phyloP scores from a whole-genome alignment of 2,888 invertebrate species.

The Hirudinaria manillensis region DNA sequence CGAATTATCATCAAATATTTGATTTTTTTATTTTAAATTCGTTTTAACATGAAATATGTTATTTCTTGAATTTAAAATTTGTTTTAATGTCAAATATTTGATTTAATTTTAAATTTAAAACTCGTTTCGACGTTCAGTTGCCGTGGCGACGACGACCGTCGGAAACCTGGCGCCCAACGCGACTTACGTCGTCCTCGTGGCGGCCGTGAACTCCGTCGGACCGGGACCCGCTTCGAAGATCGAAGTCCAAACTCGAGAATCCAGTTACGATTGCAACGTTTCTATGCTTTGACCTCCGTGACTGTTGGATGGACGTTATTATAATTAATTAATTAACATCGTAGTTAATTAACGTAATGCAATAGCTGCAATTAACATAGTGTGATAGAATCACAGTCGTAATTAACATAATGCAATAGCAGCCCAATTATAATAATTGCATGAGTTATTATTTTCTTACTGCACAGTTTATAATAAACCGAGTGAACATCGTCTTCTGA shows the following conservation, averaged over 20 bases:
- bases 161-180: neutral
- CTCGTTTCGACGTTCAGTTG: neutral
- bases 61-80: conserved; percentile 1
- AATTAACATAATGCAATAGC: no score
- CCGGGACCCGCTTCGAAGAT: neutral
- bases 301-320: neutral
- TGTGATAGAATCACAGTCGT: neutral
- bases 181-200: neutral
- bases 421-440: no score
- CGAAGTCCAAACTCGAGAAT: neutral
- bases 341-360: neutral
- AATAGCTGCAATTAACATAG: neutral
- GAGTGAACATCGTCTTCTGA: no score
- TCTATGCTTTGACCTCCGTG: neutral
- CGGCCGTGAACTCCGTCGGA: neutral
- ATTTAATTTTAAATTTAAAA: neutral
- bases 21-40: no score
- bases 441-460: no score
- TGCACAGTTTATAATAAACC: no score
- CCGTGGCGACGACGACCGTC: neutral
- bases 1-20: no score
- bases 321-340: neutral
- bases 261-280: neutral
- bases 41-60: no score
- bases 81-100: neutral